Evolutionary conservation across 1,140 invertebrate species (phyloP).

Genomic region (Grapholita molesta): DNA sequence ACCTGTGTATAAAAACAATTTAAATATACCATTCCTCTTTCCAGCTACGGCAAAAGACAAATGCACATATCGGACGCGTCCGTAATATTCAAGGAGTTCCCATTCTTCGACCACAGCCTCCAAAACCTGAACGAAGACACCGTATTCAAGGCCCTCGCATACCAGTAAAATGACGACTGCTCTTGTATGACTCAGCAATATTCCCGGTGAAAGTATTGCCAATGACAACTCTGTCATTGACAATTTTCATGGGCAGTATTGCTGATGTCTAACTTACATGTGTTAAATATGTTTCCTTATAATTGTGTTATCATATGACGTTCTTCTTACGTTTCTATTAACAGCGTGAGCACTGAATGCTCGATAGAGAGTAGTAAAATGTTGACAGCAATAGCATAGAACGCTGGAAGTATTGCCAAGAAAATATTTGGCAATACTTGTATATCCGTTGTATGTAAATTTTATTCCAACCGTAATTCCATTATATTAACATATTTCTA

Average conservation of each 20-base stretch:
- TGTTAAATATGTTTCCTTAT: neutral
- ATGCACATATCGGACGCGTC: constrained; percentile 71
- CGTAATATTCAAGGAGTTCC: constrained; percentile 62
- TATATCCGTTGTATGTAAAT: too few species aligned
- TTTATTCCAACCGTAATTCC: too few species aligned
- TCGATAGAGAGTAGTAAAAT: too few species aligned
- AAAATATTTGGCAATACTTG: too few species aligned
- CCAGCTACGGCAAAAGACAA: constrained; percentile 66
- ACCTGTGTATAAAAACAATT: too few species aligned
- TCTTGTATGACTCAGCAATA: neutral
- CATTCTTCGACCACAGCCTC: constrained; percentile 50
- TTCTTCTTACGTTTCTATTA: too few species aligned
- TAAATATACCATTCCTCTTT: constrained; percentile 26
- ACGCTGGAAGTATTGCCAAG: too few species aligned
- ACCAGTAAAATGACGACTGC: constrained; percentile 41
- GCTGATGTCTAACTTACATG: neutral
- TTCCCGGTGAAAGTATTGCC: neutral
- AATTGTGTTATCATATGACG: too few species aligned
- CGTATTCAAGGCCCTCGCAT: constrained; percentile 55
- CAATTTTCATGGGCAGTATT: neutral
- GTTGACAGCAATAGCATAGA: too few species aligned
- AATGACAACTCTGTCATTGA: neutral
- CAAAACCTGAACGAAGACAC: constrained; percentile 49
- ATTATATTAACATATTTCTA: too few species aligned
- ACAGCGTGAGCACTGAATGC: neutral